Base-by-base conservation (phyloP, 2,797 vertebrate species). In the Varecia variegata region DNA sequence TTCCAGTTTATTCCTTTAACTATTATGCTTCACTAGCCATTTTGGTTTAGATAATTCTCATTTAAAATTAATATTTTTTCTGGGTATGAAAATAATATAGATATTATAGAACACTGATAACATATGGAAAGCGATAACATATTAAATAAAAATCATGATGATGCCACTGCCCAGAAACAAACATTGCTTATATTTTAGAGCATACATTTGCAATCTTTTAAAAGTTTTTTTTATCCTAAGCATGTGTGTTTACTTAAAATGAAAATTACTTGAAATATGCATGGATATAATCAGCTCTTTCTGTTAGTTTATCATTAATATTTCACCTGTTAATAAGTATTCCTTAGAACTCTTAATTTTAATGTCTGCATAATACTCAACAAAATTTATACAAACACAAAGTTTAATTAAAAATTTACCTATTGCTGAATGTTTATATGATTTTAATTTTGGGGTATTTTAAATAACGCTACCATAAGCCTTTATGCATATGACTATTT, bases 11-110 rank as follows among this genome's bases (percentile, higher is more conserved):
- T 52, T 38, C 40, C n/a, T 86, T 25, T 88, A 74, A 94, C 17
- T 27, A 62, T 20, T 56, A 3, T 76, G 0, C 91, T 93, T 83
- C 0, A 0, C 1, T 14, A 74, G 38, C 13, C 20, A 5, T 35
- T 97, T 90, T 79, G 5, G 74, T 20, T 90, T 90, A 88, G 92
- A 80, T 77, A 13, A 62, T 25, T 83, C 45, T 45, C 73, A 90
- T 77, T 95, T 96, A 84, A 93, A 89, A 91, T 71, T 79, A 86
- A 71, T 82, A n/a, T 21, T 40, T 96, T 86, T 92, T 74, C 27
- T 73, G 2, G 40, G 25, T 88, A 76, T 58, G 30, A 56, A 94
- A 83, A 71, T 87, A 54, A 47, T 79, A 47, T 7, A n/a, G 11
- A 52, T 50, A 45, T 52, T 35, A 5, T 23, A 79, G 27, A 77